A percentile compares a stretch with the other conserved stretches of the same genome.
These are phyloP conservation scores for Orthosia cruda DNA, from an alignment of 2,888 invertebrate species.

Conservation along the genomic window DNA sequence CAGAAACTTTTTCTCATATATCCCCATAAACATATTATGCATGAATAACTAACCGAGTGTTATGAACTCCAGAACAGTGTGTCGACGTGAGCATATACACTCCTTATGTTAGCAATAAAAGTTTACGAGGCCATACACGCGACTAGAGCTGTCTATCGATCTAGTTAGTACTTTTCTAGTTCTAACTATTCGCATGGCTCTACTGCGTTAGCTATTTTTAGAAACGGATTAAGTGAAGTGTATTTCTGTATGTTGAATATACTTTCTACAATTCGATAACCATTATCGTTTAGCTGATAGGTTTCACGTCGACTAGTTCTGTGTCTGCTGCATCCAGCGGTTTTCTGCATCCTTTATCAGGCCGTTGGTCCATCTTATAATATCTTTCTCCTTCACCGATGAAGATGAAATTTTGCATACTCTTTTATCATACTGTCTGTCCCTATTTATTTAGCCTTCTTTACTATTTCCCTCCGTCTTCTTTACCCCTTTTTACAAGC, in stretches of 20 bases:
- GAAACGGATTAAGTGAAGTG: constrained; percentile 22
- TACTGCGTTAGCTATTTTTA: constrained; percentile 38
- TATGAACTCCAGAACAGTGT: constrained; percentile 31
- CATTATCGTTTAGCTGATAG: neutral
- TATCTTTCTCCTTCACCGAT: too few relatives aligned
- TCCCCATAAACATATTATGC: constrained; percentile 26
- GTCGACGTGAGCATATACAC: constrained; percentile 27
- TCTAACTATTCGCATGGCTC: constrained; percentile 46
- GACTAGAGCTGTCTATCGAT: constrained; percentile 63
- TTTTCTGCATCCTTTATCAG: neutral
- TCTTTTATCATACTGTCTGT: too few relatives aligned
- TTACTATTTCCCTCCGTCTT: too few relatives aligned
- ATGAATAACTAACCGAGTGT: constrained; percentile 44
- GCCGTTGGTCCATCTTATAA: neutral
- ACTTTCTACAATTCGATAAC: neutral
- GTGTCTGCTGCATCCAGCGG: neutral
- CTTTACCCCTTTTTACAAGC: too few relatives aligned
- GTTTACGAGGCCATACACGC: constrained; percentile 65
- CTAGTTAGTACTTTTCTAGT: constrained; percentile 46
- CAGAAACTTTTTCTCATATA: constrained; percentile 29
- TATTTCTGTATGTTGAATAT: neutral
- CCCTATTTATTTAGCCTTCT: too few relatives aligned
- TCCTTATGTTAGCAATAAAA: constrained; percentile 63
- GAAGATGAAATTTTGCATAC: too few relatives aligned
- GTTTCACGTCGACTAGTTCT: neutral